Base-by-base conservation (phyloP, 2,113 vertebrate genomes). In the Syngnathoides biaculeatus region DNA sequence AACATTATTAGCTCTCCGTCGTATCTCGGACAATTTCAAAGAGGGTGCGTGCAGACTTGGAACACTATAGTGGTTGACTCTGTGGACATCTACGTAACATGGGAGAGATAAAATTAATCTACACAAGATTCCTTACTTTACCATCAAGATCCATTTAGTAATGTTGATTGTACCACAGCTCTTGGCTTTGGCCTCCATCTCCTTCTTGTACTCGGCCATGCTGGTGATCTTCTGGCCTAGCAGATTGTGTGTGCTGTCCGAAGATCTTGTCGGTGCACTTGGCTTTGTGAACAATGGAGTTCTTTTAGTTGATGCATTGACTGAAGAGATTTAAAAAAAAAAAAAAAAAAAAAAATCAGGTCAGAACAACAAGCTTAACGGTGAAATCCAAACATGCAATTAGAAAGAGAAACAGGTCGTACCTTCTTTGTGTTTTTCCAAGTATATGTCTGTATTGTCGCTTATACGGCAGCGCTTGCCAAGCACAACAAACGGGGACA, bases 301-400 rank as follows among this genome's bases (percentile, higher is more conserved):
- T 73, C 15, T 59, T 73, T 78, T 79, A 26, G 22, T 26, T 55
- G 53, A 53, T 71, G 6, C 15, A 10, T 70, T 63, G 24, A n/a
- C 81, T 85, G 38, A 76, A 82, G 67, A 73, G 1, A 81, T 72
- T n/a, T n/a, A n/a, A 72, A 75, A 1, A 81, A 72, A 57, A n/a
- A 53, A 59, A 12, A 4, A 35, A 70, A 74, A 1, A 81, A 72
- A 57, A n/a, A 53, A 59, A 12, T 4, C 9, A 22, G 5, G 50
- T 67, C 12, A 77, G 3, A 0, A 55, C 1, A 15, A 42, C 8
- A 14, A 14, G 27, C 10, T 61, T 6, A 13, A 0, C 0, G 8
- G 2, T 0, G 22, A 30, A 27, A 71, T 57, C 17, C 27, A 30
- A 62, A 52, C 3, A 52, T 27, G 45, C 57, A 17, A 77, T 50